A percentile compares a stretch with the other conserved stretches of the same genome.
phyloP scores from a whole-genome alignment of 2,797 vertebrate genomes.

The Alauda arvensis region DNA sequence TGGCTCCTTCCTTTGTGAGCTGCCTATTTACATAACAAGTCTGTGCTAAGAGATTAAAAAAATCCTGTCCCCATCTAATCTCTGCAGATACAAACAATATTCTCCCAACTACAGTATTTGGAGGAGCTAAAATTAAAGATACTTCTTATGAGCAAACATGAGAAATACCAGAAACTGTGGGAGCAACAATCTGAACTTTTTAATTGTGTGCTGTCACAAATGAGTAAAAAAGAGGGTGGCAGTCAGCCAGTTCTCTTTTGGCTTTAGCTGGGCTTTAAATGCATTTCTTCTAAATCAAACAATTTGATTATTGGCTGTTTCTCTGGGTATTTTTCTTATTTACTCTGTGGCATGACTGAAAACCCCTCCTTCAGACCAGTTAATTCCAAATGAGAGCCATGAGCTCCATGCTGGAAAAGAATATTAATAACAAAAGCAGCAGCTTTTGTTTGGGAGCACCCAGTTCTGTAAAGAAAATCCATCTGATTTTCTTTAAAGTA shows the following conservation, averaged over 20 bases:
- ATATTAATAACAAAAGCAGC: background rate
- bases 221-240: background rate
- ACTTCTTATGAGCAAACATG: background rate
- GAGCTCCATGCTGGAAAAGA: background rate
- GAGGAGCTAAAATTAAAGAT: conserved; percentile 8
- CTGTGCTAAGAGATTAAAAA: conserved; percentile 47
- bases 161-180: background rate
- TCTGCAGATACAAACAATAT: conserved; percentile 31
- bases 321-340: background rate
- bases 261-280: background rate
- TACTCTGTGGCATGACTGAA: background rate
- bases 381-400: background rate
- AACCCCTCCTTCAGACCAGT: background rate
- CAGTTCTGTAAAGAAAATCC: background rate
- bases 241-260: background rate
- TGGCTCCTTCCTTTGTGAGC: conserved; percentile 9
- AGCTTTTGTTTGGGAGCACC: background rate
- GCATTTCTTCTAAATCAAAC: background rate
- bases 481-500: background rate
- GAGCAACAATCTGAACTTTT: background rate
- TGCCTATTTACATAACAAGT: conserved; percentile 55
- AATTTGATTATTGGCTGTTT: background rate
- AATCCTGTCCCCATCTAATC: conserved; percentile 48
- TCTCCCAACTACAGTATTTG: background rate
- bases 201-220: background rate